Percentiles rank a stretch among this genome's conserved stretches.
Evolutionary conservation across 2,888 invertebrate species (phyloP).

Genomic region (Agriopis aurantiaria): DNA sequence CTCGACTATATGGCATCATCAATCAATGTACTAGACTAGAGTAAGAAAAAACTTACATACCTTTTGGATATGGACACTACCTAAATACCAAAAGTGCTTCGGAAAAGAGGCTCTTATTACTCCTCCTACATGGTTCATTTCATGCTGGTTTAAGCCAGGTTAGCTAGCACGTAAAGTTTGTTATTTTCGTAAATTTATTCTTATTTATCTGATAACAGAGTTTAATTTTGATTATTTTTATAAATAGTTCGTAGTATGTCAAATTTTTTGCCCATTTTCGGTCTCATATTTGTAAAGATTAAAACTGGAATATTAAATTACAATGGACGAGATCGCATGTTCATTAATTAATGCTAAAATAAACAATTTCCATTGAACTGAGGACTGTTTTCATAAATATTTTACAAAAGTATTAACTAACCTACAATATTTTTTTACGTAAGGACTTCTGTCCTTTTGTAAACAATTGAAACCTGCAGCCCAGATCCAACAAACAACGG

Average conservation of each 20-base stretch:
- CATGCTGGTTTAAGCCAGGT: background rate
- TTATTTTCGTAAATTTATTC: background rate
- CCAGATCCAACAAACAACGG: no score
- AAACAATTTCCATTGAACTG: background rate
- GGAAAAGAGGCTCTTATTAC: slow-evolving; percentile 2
- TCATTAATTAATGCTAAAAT: slow-evolving; percentile 1
- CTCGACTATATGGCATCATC: slow-evolving; percentile 27
- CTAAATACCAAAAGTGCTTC: background rate
- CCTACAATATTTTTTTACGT: no score
- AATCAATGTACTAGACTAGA: slow-evolving; percentile 34
- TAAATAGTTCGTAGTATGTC: background rate
- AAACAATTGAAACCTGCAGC: no score
- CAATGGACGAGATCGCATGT: background rate
- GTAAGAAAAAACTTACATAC: slow-evolving; percentile 26
- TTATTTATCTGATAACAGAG: background rate
- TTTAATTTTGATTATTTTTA: background rate
- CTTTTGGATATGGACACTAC: slow-evolving; percentile 14
- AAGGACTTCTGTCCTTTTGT: no score
- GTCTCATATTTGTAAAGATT: slow-evolving; percentile 5
- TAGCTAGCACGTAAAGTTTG: background rate
- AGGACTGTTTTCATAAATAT: background rate
- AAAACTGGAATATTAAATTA: slow-evolving; percentile 3
- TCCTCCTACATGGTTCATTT: background rate
- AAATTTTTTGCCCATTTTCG: slow-evolving; percentile 17
- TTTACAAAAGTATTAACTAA: no score